phyloP scores from a whole-genome alignment of 64 coral and sea anemone species.

The Dendrophyllia cribrosa region DNA sequence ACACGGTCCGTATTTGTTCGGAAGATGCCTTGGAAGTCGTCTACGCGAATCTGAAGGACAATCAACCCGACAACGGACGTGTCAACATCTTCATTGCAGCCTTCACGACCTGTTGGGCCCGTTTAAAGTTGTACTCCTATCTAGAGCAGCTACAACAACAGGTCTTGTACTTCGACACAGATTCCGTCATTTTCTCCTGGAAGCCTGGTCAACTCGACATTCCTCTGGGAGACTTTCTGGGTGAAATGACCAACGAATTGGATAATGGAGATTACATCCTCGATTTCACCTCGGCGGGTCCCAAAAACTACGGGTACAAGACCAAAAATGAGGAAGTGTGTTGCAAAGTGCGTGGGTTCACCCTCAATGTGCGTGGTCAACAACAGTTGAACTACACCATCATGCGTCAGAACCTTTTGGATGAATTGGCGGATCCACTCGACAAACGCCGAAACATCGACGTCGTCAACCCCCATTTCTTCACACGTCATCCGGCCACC shows the following conservation, averaged over 20 bases:
- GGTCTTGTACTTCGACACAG: not conserved
- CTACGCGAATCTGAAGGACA: not conserved
- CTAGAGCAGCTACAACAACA: not conserved
- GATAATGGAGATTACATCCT: slow-evolving; percentile 16
- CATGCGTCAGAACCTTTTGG: not conserved
- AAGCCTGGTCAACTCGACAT: not conserved
- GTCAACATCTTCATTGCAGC: not conserved
- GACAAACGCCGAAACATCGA: too few relatives aligned
- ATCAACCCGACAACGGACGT: not conserved
- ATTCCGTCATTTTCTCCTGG: not conserved
- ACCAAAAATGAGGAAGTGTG: not conserved
- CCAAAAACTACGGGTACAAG: slow-evolving; percentile 37
- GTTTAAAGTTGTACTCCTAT: not conserved
- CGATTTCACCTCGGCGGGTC: not conserved
- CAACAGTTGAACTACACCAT: not conserved
- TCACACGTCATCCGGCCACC: not conserved
- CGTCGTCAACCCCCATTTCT: not conserved
- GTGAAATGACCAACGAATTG: not conserved
- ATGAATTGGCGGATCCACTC: not conserved
- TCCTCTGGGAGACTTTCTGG: not conserved
- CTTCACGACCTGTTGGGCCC: not conserved
- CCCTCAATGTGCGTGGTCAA: not conserved
- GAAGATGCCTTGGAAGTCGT: not conserved
- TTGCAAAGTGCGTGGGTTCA: slow-evolving; percentile 9
- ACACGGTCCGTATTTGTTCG: not conserved